A percentile compares a stretch with the other conserved stretches of the same genome.
Evolutionary conservation across 2,888 invertebrate species (phyloP).

Genomic region (Choreutis nemorana): DNA sequence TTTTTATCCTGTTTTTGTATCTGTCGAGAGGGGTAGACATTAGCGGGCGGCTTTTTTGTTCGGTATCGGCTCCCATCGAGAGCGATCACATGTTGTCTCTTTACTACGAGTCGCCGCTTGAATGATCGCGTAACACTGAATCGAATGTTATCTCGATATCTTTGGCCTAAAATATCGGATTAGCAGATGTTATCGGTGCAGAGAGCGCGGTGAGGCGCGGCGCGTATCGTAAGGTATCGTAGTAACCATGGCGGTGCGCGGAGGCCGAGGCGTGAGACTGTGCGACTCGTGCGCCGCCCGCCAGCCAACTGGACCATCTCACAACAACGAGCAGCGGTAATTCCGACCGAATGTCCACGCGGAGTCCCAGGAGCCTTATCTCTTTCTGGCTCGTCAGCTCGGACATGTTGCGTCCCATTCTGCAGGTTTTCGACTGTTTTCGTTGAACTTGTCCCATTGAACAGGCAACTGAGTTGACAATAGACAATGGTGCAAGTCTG

Average conservation of each 20-base stretch:
- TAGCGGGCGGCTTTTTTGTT: slow-evolving; percentile 49
- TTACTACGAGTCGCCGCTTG: slow-evolving; percentile 22
- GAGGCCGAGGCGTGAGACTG: slow-evolving; percentile 19
- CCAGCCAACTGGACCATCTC: slow-evolving; percentile 43
- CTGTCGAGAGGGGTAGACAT: slow-evolving; percentile 49
- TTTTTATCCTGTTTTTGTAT: slow-evolving; percentile 56
- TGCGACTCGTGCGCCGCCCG: slow-evolving; percentile 44
- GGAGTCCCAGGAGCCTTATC: slow-evolving; percentile 22
- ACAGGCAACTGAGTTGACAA: slow-evolving; percentile 37
- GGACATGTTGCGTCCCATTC: slow-evolving; percentile 21
- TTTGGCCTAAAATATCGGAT: slow-evolving; percentile 49
- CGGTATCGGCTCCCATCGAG: slow-evolving; percentile 39
- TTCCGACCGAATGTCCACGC: slow-evolving; percentile 47
- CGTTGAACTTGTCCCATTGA: slow-evolving; percentile 49
- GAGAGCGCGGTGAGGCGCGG: slow-evolving; percentile 35
- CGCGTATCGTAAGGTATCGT: slow-evolving; percentile 43
- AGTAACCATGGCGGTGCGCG: slow-evolving; percentile 18
- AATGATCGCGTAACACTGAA: slow-evolving; percentile 35
- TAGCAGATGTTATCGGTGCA: slow-evolving; percentile 50
- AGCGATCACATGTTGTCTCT: slow-evolving; percentile 58
- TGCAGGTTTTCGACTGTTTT: slow-evolving; percentile 27
- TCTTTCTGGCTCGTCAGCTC: slow-evolving; percentile 18
- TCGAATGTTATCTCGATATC: slow-evolving; percentile 46
- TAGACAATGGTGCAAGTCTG: slow-evolving; percentile 48
- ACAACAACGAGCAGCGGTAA: slow-evolving; percentile 53